A percentile compares a stretch with the other conserved stretches of the same genome.
These are phyloP conservation scores for Mythimna vitellina DNA, from an alignment of 2,888 invertebrate species.

Conservation along the genomic window DNA sequence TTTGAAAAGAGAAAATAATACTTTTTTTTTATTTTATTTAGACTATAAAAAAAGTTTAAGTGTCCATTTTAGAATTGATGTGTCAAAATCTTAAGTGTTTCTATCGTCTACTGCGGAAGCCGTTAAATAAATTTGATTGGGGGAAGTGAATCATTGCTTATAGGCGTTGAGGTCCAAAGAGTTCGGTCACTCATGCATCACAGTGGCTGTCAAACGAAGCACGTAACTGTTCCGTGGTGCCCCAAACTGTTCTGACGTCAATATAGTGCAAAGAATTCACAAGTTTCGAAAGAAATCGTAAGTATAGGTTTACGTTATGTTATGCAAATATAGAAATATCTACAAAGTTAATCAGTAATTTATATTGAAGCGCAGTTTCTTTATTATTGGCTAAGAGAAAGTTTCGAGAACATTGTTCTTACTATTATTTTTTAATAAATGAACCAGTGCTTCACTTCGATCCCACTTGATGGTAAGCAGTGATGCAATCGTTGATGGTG, in stretches of 20 bases:
- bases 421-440: too few species aligned
- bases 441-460: too few species aligned
- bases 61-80: background rate
- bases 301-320: conserved; percentile 30
- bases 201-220: conserved; percentile 5
- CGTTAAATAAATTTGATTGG: conserved; percentile 13
- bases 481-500: too few species aligned
- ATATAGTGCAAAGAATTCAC: background rate
- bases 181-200: conserved; percentile 21
- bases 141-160: conserved; percentile 27
- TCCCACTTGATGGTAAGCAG: too few species aligned
- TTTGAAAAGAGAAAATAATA: background rate
- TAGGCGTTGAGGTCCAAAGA: conserved; percentile 6
- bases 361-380: conserved; percentile 25
- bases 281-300: conserved; percentile 25
- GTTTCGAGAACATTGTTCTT: background rate
- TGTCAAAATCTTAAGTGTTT: background rate
- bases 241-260: conserved; percentile 42
- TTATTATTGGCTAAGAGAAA: conserved; percentile 16
- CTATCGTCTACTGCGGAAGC: conserved; percentile 10
- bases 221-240: conserved; percentile 26
- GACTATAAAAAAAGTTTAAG: too few species aligned
- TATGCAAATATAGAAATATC: conserved; percentile 5
- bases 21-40: background rate
- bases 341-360: conserved; percentile 19